Percentiles rank a stretch among this genome's conserved stretches.
Conservation (phyloP, 2,888 invertebrate genomes). For the Micropterix aruncella region DNA sequence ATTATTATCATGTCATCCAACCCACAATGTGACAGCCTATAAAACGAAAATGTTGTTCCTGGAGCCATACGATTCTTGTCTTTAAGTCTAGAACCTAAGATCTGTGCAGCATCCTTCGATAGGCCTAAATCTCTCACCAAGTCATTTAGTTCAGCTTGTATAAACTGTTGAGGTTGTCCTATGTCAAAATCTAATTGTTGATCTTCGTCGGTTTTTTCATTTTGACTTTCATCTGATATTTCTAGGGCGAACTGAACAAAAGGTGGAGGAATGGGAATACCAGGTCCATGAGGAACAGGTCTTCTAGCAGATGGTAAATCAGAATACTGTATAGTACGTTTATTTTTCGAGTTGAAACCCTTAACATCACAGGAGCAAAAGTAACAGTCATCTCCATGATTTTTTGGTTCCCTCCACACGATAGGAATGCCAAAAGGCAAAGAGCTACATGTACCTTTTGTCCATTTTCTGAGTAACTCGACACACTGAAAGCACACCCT, state of each 20-base stretch:
- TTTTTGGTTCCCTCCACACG: slow-evolving; percentile 13
- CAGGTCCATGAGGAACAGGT: slow-evolving; percentile 8
- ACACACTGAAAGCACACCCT: slow-evolving; percentile 11
- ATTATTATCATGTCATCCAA: too few species aligned
- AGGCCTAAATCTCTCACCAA: slow-evolving; percentile 12
- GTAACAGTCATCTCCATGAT: slow-evolving; percentile 12
- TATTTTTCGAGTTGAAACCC: slow-evolving; percentile 11
- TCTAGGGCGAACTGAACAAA: background rate
- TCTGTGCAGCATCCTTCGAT: slow-evolving; percentile 10
- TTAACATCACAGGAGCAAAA: slow-evolving; percentile 10
- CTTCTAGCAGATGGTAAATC: slow-evolving; percentile 10
- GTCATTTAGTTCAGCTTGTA: slow-evolving; percentile 10
- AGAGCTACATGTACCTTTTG: slow-evolving; percentile 9
- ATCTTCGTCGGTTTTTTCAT: slow-evolving; percentile 2
- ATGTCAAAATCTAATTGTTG: slow-evolving; percentile 2
- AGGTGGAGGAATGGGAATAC: slow-evolving; percentile 8
- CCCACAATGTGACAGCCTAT: too few species aligned
- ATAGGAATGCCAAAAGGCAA: slow-evolving; percentile 12
- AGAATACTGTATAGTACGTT: slow-evolving; percentile 7
- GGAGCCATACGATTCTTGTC: slow-evolving; percentile 8
- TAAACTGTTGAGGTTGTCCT: slow-evolving; percentile 3
- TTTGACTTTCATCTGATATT: slow-evolving; percentile 1
- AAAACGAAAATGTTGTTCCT: slow-evolving; percentile 4
- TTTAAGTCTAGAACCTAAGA: slow-evolving; percentile 11
- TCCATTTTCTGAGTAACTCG: slow-evolving; percentile 11